Evolutionary conservation across 2,888 invertebrate species (phyloP).

Genomic region (Toxonevra muliebris): DNA sequence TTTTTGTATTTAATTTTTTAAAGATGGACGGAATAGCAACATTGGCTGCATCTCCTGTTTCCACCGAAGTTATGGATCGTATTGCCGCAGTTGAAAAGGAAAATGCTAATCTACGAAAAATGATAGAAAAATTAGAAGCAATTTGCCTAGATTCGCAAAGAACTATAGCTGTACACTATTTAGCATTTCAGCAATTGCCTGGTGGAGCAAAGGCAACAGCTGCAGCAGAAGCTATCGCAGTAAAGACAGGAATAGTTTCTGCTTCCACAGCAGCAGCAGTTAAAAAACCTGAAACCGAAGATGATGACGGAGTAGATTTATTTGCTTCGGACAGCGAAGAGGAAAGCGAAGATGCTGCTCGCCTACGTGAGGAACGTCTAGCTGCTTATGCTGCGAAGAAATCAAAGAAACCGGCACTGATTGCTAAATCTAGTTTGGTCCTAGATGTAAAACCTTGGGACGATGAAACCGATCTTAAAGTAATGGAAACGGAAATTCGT

Average conservation of each 20-base stretch:
- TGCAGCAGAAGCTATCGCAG: constrained; percentile 19
- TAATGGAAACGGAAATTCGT: constrained; percentile 83
- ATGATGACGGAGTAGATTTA: constrained; percentile 81
- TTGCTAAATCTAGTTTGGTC: constrained; percentile 95
- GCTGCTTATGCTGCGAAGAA: constrained; percentile 92
- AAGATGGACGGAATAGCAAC: constrained; percentile 75
- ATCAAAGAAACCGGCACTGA: constrained; percentile 86
- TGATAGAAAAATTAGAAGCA: constrained; percentile 58
- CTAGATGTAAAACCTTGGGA: constrained; percentile 93
- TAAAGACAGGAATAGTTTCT: constrained; percentile 29
- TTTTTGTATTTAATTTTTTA: constrained; percentile 26
- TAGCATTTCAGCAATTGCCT: constrained; percentile 24
- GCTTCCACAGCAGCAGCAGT: neutral
- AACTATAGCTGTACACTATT: constrained; percentile 60
- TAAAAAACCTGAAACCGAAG: constrained; percentile 64
- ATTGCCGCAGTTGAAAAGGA: constrained; percentile 70
- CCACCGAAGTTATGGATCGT: constrained; percentile 68
- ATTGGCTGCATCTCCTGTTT: constrained; percentile 67
- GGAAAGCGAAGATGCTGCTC: constrained; percentile 77
- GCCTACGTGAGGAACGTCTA: constrained; percentile 84
- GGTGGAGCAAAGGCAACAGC: constrained; percentile 28
- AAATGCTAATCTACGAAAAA: constrained; percentile 66
- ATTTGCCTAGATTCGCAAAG: constrained; percentile 56
- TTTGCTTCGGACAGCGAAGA: constrained; percentile 83
- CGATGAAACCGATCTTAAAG: constrained; percentile 91